phyloP scores from a whole-genome alignment of 2,797 vertebrate species.

The Typhlichthys subterraneus region DNA sequence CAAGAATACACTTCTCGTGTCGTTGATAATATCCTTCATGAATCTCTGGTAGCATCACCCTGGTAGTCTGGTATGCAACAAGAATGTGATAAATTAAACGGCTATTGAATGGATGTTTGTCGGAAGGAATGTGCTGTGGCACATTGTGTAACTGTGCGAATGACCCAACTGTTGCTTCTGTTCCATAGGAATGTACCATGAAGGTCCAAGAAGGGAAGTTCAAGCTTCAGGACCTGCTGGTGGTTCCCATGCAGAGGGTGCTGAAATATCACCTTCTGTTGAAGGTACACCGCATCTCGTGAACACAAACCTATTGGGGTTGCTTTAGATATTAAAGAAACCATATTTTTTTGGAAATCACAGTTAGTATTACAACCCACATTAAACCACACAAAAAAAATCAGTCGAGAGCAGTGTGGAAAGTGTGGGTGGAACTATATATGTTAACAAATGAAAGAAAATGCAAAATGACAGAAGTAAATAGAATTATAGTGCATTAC shows the following conservation, averaged over 20 bases:
- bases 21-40: constrained; percentile 11
- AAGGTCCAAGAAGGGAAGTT: constrained; percentile 98
- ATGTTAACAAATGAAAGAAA: too few relatives aligned
- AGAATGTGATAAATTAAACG: constrained; percentile 33
- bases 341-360: too few relatives aligned
- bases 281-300: constrained; percentile 80
- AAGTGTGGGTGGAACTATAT: too few relatives aligned
- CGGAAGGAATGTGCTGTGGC: constrained; percentile 19
- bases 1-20: constrained; percentile 36
- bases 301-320: not conserved
- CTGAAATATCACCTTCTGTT: constrained; percentile 96
- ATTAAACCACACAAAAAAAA: too few relatives aligned
- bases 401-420: too few relatives aligned
- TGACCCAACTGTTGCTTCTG: constrained; percentile 4
- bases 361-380: too few relatives aligned
- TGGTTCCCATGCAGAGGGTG: constrained; percentile 98
- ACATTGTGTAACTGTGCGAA: constrained; percentile 33
- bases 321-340: too few relatives aligned
- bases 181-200: constrained; percentile 77
- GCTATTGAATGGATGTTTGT: constrained; percentile 38
- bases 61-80: constrained; percentile 11
- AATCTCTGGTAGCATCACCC: constrained; percentile 38
- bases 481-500: too few relatives aligned
- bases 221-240: constrained; percentile 94
- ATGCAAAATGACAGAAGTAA: too few relatives aligned